Evolutionary conservation across 2,797 vertebrate species (phyloP).

Genomic region (Pangasius macronema): DNA sequence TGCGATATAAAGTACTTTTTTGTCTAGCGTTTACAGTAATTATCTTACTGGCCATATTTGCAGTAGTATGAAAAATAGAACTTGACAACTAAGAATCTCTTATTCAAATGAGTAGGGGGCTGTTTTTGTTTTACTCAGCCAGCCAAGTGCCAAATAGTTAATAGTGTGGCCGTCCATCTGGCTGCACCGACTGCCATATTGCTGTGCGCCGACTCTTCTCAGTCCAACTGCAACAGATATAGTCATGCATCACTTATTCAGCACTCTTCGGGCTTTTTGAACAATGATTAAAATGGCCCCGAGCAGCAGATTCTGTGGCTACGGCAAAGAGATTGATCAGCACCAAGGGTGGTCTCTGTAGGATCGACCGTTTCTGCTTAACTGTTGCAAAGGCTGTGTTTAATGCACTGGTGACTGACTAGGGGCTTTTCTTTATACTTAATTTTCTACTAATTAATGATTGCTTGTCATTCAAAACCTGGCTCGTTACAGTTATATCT

Average conservation of each 20-base stretch:
- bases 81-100: constrained; percentile 42
- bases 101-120: constrained; percentile 36
- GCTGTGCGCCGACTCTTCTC: constrained; percentile 29
- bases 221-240: constrained; percentile 27
- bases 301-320: constrained; percentile 17
- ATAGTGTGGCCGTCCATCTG: constrained; percentile 47
- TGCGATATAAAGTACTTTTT: not conserved
- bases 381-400: not conserved
- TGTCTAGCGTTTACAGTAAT: not conserved
- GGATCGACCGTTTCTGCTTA: constrained; percentile 3
- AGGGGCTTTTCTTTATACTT: not conserved
- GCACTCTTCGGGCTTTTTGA: constrained; percentile 8
- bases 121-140: constrained; percentile 27
- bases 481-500: not conserved
- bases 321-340: constrained; percentile 4
- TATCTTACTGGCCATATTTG: constrained; percentile 9
- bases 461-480: not conserved
- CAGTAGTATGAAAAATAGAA: constrained; percentile 19
- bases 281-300: constrained; percentile 9
- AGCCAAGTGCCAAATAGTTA: constrained; percentile 43
- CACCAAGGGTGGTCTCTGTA: constrained; percentile 9
- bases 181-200: constrained; percentile 45
- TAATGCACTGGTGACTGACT: not conserved
- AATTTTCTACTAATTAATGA: not conserved
- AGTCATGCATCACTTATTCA: constrained; percentile 35